Evolutionary conservation across 2,888 invertebrate genomes (phyloP).

Genomic region (Cephus nigrinus): DNA sequence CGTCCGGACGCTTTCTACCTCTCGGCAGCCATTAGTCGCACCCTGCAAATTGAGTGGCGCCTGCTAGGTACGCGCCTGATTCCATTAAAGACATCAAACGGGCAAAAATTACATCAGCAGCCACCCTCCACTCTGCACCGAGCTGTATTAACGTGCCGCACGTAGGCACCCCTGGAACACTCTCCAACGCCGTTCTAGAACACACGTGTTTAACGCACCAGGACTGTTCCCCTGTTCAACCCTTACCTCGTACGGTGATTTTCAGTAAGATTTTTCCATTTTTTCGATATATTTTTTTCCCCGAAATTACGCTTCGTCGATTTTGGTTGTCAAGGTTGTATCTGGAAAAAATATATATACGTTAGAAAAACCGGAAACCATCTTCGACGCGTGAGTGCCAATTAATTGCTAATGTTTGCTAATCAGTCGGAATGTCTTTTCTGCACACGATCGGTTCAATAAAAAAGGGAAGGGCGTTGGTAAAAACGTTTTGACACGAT

Average conservation of each 20-base stretch:
- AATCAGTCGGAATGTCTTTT: background rate
- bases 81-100: conserved; percentile 66
- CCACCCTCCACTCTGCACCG: conserved; percentile 49
- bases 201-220: conserved; percentile 10
- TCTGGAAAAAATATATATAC: background rate
- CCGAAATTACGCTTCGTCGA: background rate
- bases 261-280: background rate
- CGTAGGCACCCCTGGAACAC: conserved; percentile 12
- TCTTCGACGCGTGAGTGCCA: background rate
- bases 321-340: background rate
- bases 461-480: background rate
- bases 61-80: conserved; percentile 64
- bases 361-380: background rate
- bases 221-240: background rate
- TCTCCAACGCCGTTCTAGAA: conserved; percentile 9
- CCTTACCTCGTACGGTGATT: background rate
- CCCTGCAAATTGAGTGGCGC: conserved; percentile 65
- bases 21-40: conserved; percentile 64
- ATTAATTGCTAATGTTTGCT: background rate
- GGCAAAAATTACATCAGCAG: conserved; percentile 64
- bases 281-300: background rate
- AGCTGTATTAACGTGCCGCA: conserved; percentile 3
- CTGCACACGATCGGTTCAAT: background rate
- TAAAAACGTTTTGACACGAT: conserved; percentile 25
- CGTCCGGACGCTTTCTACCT: conserved; percentile 38